Conservation (phyloP, 2,888 invertebrate genomes). For the Venustoraphidia nigricollis region DNA sequence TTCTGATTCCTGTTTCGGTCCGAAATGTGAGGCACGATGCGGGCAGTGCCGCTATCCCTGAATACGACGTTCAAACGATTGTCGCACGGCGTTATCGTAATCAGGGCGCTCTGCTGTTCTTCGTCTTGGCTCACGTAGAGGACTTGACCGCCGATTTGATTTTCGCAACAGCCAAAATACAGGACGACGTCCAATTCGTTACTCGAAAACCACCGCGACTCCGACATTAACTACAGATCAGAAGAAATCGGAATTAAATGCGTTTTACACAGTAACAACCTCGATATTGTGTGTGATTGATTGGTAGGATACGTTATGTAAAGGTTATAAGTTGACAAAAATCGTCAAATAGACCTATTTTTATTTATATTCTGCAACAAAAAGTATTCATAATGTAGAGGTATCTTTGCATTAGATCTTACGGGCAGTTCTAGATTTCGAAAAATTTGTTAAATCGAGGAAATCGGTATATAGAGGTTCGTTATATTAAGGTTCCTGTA, state of each 20-base stretch:
- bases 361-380: no score
- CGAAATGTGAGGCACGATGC: slow-evolving; percentile 24
- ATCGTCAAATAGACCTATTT: no score
- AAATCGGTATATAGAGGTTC: no score
- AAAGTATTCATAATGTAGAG: no score
- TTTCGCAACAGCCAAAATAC: slow-evolving; percentile 19
- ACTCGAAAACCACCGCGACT: slow-evolving; percentile 21
- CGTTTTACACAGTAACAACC: no score
- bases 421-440: no score
- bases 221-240: slow-evolving; percentile 21
- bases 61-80: slow-evolving; percentile 55
- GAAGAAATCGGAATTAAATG: neutral
- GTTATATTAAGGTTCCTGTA: no score
- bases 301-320: no score
- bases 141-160: slow-evolving; percentile 20
- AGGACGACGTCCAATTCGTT: slow-evolving; percentile 24
- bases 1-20: slow-evolving; percentile 20
- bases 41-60: slow-evolving; percentile 35
- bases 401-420: no score
- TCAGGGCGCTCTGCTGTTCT: slow-evolving; percentile 24
- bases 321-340: no score
- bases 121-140: slow-evolving; percentile 24
- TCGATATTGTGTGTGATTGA: no score
- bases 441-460: no score
- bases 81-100: slow-evolving; percentile 44